Conservation (phyloP, 2,113 vertebrate species). For the Plotosus lineatus region DNA sequence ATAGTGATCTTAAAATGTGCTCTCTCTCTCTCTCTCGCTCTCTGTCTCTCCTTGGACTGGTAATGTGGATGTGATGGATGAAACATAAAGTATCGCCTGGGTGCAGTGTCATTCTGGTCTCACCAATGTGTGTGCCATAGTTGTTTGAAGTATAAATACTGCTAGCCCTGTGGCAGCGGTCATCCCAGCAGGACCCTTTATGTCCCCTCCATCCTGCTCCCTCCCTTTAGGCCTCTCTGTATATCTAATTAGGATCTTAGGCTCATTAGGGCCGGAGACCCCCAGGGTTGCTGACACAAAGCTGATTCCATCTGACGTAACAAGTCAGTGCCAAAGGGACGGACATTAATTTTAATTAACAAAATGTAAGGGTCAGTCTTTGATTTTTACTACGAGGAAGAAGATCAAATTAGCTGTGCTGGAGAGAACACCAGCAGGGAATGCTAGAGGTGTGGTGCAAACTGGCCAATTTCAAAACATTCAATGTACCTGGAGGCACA, state of each 20-base stretch:
- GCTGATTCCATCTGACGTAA: slow-evolving; percentile 80
- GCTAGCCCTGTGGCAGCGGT: slow-evolving; percentile 53
- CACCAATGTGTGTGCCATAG: slow-evolving; percentile 60
- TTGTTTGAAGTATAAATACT: slow-evolving; percentile 75
- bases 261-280: slow-evolving; percentile 72
- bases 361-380: slow-evolving; percentile 72
- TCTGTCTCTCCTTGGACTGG: slow-evolving; percentile 39
- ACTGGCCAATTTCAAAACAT: not conserved
- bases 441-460: slow-evolving; percentile 30
- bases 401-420: slow-evolving; percentile 46
- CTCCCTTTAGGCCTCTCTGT: slow-evolving; percentile 47
- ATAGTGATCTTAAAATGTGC: not conserved
- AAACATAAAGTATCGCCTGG: slow-evolving; percentile 40
- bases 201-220: slow-evolving; percentile 51
- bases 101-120: slow-evolving; percentile 49
- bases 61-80: slow-evolving; percentile 53
- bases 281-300: slow-evolving; percentile 66
- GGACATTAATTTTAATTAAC: slow-evolving; percentile 81
- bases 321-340: slow-evolving; percentile 78
- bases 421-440: slow-evolving; percentile 25
- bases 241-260: slow-evolving; percentile 77
- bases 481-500: not conserved
- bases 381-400: slow-evolving; percentile 56
- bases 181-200: slow-evolving; percentile 69
- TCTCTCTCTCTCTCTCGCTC: slow-evolving; percentile 28